Evolutionary conservation across 2,888 invertebrate species (phyloP), one percentile per base, ranked within the genome.

Genomic region (Elmis aenea): DNA sequence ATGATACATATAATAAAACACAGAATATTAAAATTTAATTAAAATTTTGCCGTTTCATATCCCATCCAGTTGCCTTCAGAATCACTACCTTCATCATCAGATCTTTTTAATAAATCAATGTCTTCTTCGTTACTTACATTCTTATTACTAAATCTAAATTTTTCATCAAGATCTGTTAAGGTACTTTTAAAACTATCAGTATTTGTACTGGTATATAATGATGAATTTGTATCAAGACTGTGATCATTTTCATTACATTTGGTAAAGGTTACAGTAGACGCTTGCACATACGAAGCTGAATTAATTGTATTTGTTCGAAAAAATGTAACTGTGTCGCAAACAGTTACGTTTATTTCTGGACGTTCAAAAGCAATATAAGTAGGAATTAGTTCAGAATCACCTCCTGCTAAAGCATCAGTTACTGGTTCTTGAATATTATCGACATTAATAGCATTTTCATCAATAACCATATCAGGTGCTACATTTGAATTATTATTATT

Each of bases 1-100:
- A 8, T 11, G 4, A 32, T 10, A 32, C 5, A 8, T 32, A 32
- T 3, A 3, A 32, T 6, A 33, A 25, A 26, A 26, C 18, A 33
- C 5, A 6, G 8, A 3, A 8, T 30, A 5, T 24, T 41, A 34
- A 28, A n/a, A n/a, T n/a, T 34, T 22, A 22, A 33, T 56, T 52
- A 68, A 59, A 68, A 68, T 46, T 61, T 66, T 4, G 68, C 67
- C 4, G 26, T 38, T 23, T 65, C 63, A 41, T 52, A 66, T 26
- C 67, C 67, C 64, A 65, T 61, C 68, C 68, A 68, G 48, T 68
- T 54, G 20, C 61, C 65, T 30, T 55, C 59, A 8, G 11, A 12
- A 15, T 26, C 23, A 11, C 18, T 13, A 13, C 28, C 32, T 10
- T 30, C 26, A 11, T 8, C 6, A 16, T 8, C 14, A 2, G 8